Base-by-base conservation (phyloP, 1,140 invertebrate genomes). In the Antheraea pernyi region DNA sequence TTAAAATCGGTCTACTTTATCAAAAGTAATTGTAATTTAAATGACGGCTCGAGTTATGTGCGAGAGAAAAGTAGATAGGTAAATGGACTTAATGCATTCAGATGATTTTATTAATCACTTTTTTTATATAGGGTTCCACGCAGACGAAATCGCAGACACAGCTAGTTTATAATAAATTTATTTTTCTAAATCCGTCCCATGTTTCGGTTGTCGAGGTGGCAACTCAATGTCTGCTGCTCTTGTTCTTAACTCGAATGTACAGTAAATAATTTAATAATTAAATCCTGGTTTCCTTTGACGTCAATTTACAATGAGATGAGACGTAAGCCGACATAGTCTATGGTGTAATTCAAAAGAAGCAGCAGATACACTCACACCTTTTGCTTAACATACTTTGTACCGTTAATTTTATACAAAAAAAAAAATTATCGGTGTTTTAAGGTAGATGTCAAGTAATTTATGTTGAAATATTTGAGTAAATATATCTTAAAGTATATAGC, bases 251-350 rank as follows among this genome's bases (percentile, higher is more conserved):
- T 42, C 59, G 62, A 68, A 72, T 58, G 61, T 74, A 74, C 71
- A 69, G 72, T 80, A 78, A 82, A 84, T 84, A 79, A 82, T 84
- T 78, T 80, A 70, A 80, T 82, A 78, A 84, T 82, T 82, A 84
- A 79, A 80, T 79, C 77, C 67, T 79, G 59, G 71, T 59, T 65
- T 65, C 69, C 61, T 67, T 62, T 37, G 37, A 18, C 65, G 62
- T 78, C 69, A 77, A 48, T 76, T 60, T 61, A 76, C 72, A 82
- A 76, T 78, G 65, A 71, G 69, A 70, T 62, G 68, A 68, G 74
- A 60, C 59, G 59, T 60, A 60, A 60, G 59, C 59, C 19, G 19
- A 22, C 16, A 30, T 61, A 11, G 60, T 0, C 46, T 53, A 13
- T n/a, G 46, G 46, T 53, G 46, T 53, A 53, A 53, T 16, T n/a